Base-by-base conservation (phyloP, 2,113 vertebrate species). In the Xiphorhynchus elegans region DNA sequence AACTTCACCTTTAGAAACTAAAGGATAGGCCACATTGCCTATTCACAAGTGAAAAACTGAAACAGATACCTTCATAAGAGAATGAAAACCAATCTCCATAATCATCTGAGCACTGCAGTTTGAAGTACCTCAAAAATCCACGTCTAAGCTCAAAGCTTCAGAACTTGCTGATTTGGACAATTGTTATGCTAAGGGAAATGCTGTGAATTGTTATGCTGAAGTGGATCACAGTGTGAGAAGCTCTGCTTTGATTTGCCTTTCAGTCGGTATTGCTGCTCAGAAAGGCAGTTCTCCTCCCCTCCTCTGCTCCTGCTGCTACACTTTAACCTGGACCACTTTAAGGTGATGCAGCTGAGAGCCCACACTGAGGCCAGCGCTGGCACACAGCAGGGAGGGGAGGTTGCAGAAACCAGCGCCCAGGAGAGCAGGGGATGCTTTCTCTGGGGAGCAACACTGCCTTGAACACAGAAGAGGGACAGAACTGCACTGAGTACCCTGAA, bases 311-410 rank as follows among this genome's bases (percentile, higher is more conserved):
- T 49, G 3, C 12, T 33, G 15, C 42, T 63, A 11, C 2, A 1
- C 39, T 84, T 91, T 28, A 52, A 56, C 19, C 12, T 35, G 40
- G 40, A 47, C 37, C 50, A 42, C 1, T 46, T 46, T 20, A 46
- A 46, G 58, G 33, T 46, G 44, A 25, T 11, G n/a, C 2, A 1
- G 42, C 40, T 40, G 60, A n/a, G 17, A 42, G 13, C 1, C 0
- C 59, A 64, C 17, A 5, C 23, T 15, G 7, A 47, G 42, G 16
- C 20, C 66, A 69, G 46, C 0, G 0, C 60, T 67, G 74, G n/a
- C 31, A 29, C 6, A 24, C 7, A 35, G 75, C 53, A n/a, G n/a
- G 42, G n/a, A 74, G 37, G n/a, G 42, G n/a, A 74, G 37, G n/a
- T 11, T 62, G 25, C 29, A 67, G 70, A 20, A 90, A 6, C 4